A percentile compares a stretch with the other conserved stretches of the same genome.
Evolutionary conservation across 2,797 vertebrate genomes (phyloP).

Genomic region (Natrix natrix): DNA sequence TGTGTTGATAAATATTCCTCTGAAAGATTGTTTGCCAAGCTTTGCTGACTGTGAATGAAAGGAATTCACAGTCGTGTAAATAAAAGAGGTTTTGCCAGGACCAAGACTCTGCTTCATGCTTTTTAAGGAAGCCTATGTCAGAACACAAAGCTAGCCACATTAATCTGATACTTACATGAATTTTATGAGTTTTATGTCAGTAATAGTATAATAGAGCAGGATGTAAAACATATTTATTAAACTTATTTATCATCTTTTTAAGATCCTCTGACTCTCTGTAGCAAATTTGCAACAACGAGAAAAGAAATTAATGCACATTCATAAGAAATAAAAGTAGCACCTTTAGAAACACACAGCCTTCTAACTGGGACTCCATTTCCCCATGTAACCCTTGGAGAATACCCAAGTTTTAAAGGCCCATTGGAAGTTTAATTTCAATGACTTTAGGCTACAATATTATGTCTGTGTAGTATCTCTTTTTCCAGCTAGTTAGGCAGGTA

Average conservation of each 20-base stretch:
- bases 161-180: not conserved
- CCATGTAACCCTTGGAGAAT: not conserved
- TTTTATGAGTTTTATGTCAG: not conserved
- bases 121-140: too few relatives aligned
- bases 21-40: too few relatives aligned
- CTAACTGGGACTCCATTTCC: not conserved
- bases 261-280: not conserved
- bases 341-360: not conserved
- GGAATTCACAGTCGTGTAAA: too few relatives aligned
- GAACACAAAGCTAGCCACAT: not conserved
- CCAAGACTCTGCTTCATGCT: too few relatives aligned
- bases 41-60: too few relatives aligned
- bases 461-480: not conserved
- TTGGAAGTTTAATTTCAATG: not conserved
- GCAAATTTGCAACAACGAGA: not conserved
- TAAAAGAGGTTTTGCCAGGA: too few relatives aligned
- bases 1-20: too few relatives aligned
- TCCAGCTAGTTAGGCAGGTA: not conserved
- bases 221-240: not conserved
- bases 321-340: not conserved
- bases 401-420: not conserved
- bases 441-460: not conserved
- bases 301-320: not conserved
- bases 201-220: not conserved
- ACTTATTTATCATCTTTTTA: not conserved